Conservation (phyloP, 2,113 vertebrate species). For the Pomatorhinus ruficollis region DNA sequence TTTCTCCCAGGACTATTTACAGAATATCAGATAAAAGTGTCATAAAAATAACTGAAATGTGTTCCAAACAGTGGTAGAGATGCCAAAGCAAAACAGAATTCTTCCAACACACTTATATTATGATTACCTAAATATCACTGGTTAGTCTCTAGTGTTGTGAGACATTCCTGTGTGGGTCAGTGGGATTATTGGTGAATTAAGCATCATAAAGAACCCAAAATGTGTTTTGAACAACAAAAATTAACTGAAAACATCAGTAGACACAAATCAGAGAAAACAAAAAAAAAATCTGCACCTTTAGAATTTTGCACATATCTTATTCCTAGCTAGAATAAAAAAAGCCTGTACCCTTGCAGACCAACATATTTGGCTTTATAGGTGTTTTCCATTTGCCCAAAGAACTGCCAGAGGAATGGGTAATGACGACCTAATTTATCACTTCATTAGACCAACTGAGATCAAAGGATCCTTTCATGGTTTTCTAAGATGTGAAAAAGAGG, state of each 20-base stretch:
- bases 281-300: background rate
- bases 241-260: background rate
- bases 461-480: slow-evolving; percentile 53
- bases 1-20: background rate
- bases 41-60: slow-evolving; percentile 9
- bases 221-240: background rate
- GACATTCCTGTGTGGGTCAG: background rate
- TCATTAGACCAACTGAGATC: slow-evolving; percentile 20
- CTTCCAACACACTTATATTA: background rate
- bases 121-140: background rate
- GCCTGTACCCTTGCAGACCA: background rate
- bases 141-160: background rate
- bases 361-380: background rate
- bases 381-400: slow-evolving; percentile 15
- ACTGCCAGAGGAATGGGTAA: slow-evolving; percentile 6
- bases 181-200: background rate
- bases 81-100: background rate
- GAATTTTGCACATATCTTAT: background rate
- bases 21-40: background rate
- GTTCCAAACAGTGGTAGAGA: background rate
- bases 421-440: slow-evolving; percentile 32
- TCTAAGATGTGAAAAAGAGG: slow-evolving; percentile 13
- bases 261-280: background rate
- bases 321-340: background rate
- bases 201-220: background rate